These are phyloP conservation scores for Caenorhabditis zanzibari DNA, from an alignment of 2,888 invertebrate genomes.

Conservation along the genomic window DNA sequence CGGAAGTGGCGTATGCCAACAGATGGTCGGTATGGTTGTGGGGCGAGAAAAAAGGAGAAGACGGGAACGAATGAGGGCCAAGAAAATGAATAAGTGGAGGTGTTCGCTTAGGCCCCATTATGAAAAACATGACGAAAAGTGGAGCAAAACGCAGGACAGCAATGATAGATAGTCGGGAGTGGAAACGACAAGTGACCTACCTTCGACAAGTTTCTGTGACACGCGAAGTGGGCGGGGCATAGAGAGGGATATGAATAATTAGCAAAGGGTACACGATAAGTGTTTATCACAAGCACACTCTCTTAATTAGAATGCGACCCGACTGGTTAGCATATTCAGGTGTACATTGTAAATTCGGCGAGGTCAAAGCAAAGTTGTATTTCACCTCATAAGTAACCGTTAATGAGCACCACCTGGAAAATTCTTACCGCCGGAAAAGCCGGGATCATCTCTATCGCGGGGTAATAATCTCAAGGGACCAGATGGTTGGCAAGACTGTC, in stretches of 20 bases:
- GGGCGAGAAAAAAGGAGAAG: constrained; percentile 61
- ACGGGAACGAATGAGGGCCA: constrained; percentile 39
- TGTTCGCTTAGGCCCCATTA: constrained; percentile 55
- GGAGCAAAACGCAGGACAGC: constrained; percentile 51
- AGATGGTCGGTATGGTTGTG: constrained; percentile 66
- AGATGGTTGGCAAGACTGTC: constrained; percentile 31
- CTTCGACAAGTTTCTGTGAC: constrained; percentile 36
- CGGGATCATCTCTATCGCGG: constrained; percentile 53
- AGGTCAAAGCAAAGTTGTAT: constrained; percentile 61
- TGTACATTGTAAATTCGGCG: constrained; percentile 49
- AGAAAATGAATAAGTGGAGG: constrained; percentile 60
- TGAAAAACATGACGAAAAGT: constrained; percentile 55
- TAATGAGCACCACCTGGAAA: constrained; percentile 62
- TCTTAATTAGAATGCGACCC: constrained; percentile 47
- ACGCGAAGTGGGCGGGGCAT: constrained; percentile 51
- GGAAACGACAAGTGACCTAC: constrained; percentile 9
- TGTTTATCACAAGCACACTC: constrained; percentile 58
- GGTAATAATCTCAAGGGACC: constrained; percentile 19
- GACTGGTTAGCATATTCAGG: constrained; percentile 54
- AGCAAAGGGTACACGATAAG: constrained; percentile 51
- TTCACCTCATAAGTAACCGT: constrained; percentile 33
- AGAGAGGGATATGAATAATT: constrained; percentile 55
- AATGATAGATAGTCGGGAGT: constrained; percentile 32
- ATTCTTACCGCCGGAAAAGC: constrained; percentile 13
- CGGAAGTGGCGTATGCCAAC: constrained; percentile 69